phyloP scores from a whole-genome alignment of 2,113 vertebrate species.

The Solenodon paradoxus region DNA sequence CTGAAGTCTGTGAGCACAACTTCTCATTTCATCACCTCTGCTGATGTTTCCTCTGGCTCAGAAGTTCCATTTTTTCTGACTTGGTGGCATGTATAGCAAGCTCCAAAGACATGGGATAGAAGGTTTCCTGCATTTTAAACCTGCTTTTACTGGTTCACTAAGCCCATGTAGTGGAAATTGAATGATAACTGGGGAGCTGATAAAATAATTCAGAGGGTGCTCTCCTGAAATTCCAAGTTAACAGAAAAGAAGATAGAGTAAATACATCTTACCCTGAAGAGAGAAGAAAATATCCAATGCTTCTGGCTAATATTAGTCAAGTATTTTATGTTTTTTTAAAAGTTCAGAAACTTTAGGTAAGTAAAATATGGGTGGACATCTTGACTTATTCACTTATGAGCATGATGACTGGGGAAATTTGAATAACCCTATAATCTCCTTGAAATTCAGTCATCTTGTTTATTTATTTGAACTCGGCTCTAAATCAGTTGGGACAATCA shows the following conservation, averaged over 20 bases:
- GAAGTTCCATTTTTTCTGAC: background rate
- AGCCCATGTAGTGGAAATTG: background rate
- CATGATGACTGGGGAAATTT: background rate
- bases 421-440: background rate
- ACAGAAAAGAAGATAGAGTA: background rate
- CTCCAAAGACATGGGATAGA: background rate
- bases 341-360: background rate
- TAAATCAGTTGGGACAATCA: background rate
- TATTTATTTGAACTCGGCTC: background rate
- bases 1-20: background rate
- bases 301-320: background rate
- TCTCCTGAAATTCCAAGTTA: background rate
- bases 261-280: background rate
- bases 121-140: background rate
- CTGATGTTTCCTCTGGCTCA: background rate
- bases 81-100: background rate
- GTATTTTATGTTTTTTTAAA: background rate
- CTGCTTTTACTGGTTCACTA: background rate
- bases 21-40: conserved; percentile 2
- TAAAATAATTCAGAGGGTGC: background rate
- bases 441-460: background rate
- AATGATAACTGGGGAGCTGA: background rate
- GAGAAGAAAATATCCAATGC: background rate
- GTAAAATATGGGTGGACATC: background rate
- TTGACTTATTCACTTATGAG: background rate